Base-by-base conservation (phyloP, 2,888 invertebrate genomes). In the Trissolcus japonicus region DNA sequence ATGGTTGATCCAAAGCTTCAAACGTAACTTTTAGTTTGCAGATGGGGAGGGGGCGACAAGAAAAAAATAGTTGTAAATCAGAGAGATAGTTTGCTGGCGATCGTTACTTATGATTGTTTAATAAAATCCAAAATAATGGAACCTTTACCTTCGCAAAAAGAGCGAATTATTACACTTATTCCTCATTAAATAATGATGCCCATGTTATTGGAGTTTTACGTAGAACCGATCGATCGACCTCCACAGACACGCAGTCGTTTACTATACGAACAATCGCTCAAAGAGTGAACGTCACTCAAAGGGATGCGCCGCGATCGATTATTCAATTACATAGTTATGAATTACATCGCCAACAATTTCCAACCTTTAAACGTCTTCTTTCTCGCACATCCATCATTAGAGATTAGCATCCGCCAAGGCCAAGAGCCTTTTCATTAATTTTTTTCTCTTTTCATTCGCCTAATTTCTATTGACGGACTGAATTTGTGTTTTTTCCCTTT, bases 181-280 rank as follows among this genome's bases (percentile, higher is more conserved):
- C 29, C 53, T 60, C 55, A 62, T 71, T 51, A 76, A 71, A 76
- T 41, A 62, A 21, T 75, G 51, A 75, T 35, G 51, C 43, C 35
- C 55, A 29, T 66, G 65, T 73, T 66, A 66, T 66, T 69, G 61
- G 21, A 61, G 66, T 66, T 54, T 11, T 67, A 60, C 56, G 67
- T 66, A 66, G 46, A 69, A 51, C 35, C 67, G 59, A 76, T 76
- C 76, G 76, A 76, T 76, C 76, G 67, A 57, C 76, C 76, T 76
- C 71, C 67, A 67, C 63, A 54, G 11, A 41, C 62, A 53, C 48
- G 14, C 54, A n/a, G 54, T 63, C 25, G 51, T 40, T 56, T 62
- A 51, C 46, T 41, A 53, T 63, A 59, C 62, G 56, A 67, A 67
- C 48, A 62, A 76, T 59, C 59, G 68, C 77, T 35, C 35, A 35